Base-by-base conservation (phyloP, 2,888 invertebrate species). In the Caenorhabditis sinica region DNA sequence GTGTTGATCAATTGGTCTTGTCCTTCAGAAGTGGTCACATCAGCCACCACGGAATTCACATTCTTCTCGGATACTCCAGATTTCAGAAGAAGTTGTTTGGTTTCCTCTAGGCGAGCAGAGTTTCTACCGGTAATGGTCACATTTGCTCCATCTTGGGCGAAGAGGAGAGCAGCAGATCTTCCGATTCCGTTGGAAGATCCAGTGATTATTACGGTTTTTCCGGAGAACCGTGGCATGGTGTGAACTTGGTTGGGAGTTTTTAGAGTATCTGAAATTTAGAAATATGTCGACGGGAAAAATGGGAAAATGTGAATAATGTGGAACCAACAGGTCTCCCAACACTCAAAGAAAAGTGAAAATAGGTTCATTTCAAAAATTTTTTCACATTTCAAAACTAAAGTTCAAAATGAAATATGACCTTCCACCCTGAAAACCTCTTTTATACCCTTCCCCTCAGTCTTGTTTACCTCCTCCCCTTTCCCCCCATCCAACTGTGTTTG, bases 161-260 rank as follows among this genome's bases (percentile, higher is more conserved):
- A 69, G 5, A 71, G 40, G 23, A 77, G 6, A 3, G 77, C 77
- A 11, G 77, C 43, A 11, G 61, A 36, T 30, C 69, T 28, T 28
- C 77, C 77, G 40, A 77, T 77, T 49, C 77, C 77, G 20, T 51
- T 71, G 1, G 77, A 77, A 6, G 77, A 77, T 23, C 77, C 77
- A n/a, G 68, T 77, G 36, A 77, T 49, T 15, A 77, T 77, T 3
- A 60, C 77, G n/a, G 69, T 69, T 61, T 77, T 77, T 11, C 61
- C 61, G 33, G 77, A 36, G 43, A 77, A 77, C 1, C 77, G 68
- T 0, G 68, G 17, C 77, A 77, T 77, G 11, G 30, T 36, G 23
- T 56, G 4, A 2, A 40, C 1, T 1, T 13, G 13, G 4, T 4
- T 40, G 0, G 40, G 4, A 13, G 13, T 13, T 1, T 49, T 20